Evolutionary conservation across 2,888 invertebrate species (phyloP), one percentile per base, ranked within the genome.

Genomic region (Zaprionus bogoriensis): DNA sequence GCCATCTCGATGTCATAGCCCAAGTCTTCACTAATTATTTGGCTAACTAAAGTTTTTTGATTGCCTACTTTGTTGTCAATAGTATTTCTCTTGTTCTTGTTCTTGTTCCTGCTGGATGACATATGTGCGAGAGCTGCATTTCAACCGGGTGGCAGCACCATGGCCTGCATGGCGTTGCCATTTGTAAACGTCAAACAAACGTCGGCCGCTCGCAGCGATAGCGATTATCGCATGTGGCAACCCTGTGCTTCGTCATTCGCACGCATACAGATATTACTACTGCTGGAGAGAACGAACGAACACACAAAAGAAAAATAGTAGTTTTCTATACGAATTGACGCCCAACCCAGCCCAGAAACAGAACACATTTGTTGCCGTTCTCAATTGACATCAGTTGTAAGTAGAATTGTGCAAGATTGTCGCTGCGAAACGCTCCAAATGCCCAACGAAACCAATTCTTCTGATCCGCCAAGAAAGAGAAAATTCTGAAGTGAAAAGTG

Each of bases 401-500:
- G 80, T 81, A 86, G 64, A 62, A 65, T 70, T 19, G 22, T 20
- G 36, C 44, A 54, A 53, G 42, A 9, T 55, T 28, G 28, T 52
- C 48, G 32, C 25, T 20, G 10, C 7, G 10, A 60, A 62, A 28
- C 22, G 20, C 53, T 12, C 19, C 39, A 25, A 47, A 47, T 60
- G 25, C 38, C 59, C 58, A 55, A 72, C n/a, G n/a, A 59, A 27
- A 57, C 22, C 23, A 67, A 52, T 50, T 58, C 52, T 70, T 57
- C 44, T 66, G 54, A 38, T 52, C 46, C 45, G 53, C 36, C 39
- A 51, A 62, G 65, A 72, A 77, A 75, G 73, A 75, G 72, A 87
- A 88, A 86, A 88, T 87, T 89, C 78, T 77, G 53, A 74, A 80
- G 76, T 77, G 79, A 85, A 88, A 87, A 88, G 77, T 82, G 84